These are phyloP conservation scores for Leptonema lineaticorne DNA, from an alignment of 1,140 invertebrate genomes.

Conservation along the genomic window DNA sequence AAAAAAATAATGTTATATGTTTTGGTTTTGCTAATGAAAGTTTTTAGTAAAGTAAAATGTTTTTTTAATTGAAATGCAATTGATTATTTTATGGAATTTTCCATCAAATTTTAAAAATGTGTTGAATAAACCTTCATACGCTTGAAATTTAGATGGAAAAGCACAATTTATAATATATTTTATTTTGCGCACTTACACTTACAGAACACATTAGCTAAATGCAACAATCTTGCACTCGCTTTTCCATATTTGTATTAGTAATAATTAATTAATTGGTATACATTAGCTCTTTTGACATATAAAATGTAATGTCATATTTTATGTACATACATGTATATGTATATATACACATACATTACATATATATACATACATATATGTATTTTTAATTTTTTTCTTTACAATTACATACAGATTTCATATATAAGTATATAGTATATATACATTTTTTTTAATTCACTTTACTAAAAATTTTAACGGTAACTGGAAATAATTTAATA, in stretches of 20 bases:
- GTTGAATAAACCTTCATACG: neutral
- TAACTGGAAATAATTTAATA: constrained; percentile 35
- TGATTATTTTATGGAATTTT: neutral
- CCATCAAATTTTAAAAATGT: too few relatives aligned
- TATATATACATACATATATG: constrained; percentile 32
- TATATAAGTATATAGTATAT: too few relatives aligned
- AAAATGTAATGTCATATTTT: constrained; percentile 19
- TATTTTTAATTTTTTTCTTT: too few relatives aligned
- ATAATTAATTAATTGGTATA: constrained; percentile 36
- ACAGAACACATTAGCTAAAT: constrained; percentile 30
- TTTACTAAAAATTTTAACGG: too few relatives aligned
- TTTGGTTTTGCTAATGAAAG: neutral
- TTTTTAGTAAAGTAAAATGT: neutral
- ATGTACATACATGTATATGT: constrained; percentile 29
- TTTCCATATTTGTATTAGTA: constrained; percentile 14
- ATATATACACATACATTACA: constrained; percentile 26
- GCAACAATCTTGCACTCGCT: constrained; percentile 24
- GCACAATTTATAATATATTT: too few relatives aligned
- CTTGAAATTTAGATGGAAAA: too few relatives aligned
- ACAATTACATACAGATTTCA: too few relatives aligned
- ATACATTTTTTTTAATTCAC: too few relatives aligned
- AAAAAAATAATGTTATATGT: too few relatives aligned
- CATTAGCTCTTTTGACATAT: constrained; percentile 28
- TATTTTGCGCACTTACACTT: constrained; percentile 27
- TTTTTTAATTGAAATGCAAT: neutral